Evolutionary conservation across 2,888 invertebrate species (phyloP).

Genomic region (Trilocha varians): DNA sequence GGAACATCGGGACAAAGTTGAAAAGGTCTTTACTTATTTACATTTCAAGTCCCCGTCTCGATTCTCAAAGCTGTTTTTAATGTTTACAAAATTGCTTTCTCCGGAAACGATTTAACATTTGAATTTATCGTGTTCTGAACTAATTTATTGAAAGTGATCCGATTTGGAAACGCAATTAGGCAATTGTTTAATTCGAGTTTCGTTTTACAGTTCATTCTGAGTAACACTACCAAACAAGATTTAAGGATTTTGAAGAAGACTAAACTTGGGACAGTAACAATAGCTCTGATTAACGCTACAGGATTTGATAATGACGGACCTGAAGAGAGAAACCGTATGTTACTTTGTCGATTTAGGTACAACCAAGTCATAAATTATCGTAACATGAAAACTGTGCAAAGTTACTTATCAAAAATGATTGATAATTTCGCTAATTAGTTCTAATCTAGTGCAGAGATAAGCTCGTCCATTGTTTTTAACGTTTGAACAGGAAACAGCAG

Average conservation of each 20-base stretch:
- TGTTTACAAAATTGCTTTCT: constrained; percentile 18
- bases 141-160: constrained; percentile 2
- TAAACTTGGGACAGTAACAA: constrained; percentile 84
- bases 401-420: neutral
- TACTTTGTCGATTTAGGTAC: constrained; percentile 92
- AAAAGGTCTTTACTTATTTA: constrained; percentile 39
- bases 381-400: neutral
- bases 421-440: neutral
- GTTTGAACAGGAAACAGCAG: too few species aligned
- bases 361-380: constrained; percentile 9
- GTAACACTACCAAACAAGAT: constrained; percentile 44
- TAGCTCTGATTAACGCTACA: constrained; percentile 93
- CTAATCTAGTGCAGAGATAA: neutral
- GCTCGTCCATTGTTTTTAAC: neutral
- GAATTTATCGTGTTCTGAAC: constrained; percentile 9
- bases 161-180: neutral
- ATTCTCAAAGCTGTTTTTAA: constrained; percentile 20
- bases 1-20: constrained; percentile 37
- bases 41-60: constrained; percentile 16
- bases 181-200: neutral
- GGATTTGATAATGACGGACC: constrained; percentile 84
- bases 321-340: constrained; percentile 85
- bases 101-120: constrained; percentile 14
- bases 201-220: constrained; percentile 45
- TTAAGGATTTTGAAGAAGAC: constrained; percentile 31